Base-by-base conservation (phyloP, 2,888 invertebrate species). In the Apoda limacodes region DNA sequence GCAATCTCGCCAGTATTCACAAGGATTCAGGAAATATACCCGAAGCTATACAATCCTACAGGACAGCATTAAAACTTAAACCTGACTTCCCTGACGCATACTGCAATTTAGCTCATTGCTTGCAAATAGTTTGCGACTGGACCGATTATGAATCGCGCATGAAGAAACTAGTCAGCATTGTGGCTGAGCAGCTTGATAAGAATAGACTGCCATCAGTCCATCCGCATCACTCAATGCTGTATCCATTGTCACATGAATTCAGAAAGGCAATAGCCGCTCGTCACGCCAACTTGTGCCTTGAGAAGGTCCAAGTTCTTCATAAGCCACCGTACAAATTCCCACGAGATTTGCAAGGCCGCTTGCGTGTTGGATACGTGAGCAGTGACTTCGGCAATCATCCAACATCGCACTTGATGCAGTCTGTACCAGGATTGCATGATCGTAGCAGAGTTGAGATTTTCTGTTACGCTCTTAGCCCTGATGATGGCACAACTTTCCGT, bases 341-440 rank as follows among this genome's bases (percentile, higher is more conserved):
- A 0, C 83, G 86, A 2, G 90, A 92, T 22, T 46, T 89, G 23
- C 83, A 84, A 22, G 82, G 86, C 0, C 88, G 98, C 4, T 72
- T 99, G 22, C 88, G 89, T 34, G 90, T 99, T 52, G 99, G 99
- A 21, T 99, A 99, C 66, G 96, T 99, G 2, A 98, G 98, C 59
- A 98, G 98, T 9, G 99, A 99, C 67, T 99, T 99, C 66, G 98
- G 99, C 6, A 99, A 99, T 72, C 99, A 99, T 69, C 99, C 99
- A 7, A 99, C 99, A 2, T 98, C 98, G 14, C 99, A 99, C 78
- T 82, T 99, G 52, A 99, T 99, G 99, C 99, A 99, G 67, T 97
- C 96, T 4, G 91, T 99, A 33, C 99, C 99, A 2, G 99, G 99
- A 1, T 81, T 97, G 36, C 98, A 98, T 55, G 89, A 95, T 42